A percentile compares a stretch with the other conserved stretches of the same genome.
Conservation (phyloP, 1,140 invertebrate species). For the Brachionus sp. region DNA sequence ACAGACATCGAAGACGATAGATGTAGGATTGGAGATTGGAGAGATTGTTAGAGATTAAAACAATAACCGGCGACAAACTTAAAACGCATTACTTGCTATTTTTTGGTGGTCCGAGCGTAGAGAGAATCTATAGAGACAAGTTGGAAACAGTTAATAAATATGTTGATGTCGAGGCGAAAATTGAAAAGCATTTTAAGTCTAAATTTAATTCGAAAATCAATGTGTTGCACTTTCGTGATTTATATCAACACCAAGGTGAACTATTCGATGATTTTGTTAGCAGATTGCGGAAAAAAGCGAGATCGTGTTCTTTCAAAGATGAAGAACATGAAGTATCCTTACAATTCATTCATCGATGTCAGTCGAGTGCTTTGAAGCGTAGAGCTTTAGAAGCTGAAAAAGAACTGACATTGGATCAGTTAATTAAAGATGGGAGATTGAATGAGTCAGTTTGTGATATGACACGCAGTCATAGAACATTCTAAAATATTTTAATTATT, state of each 20-base stretch:
- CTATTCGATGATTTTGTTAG: neutral
- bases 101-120: neutral
- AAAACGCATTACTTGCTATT: neutral
- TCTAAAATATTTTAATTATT: no score
- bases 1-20: neutral
- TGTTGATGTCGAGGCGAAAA: neutral
- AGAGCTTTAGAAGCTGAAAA: constrained; percentile 14
- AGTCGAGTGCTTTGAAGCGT: neutral
- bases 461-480: no score
- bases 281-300: neutral
- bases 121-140: neutral
- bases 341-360: constrained; percentile 10
- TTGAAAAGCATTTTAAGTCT: constrained; percentile 7
- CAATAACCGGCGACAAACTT: neutral
- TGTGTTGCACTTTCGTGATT: constrained; percentile 11
- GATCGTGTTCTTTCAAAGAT: neutral
- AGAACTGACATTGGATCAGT: neutral
- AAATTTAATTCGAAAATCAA: neutral
- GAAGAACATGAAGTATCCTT: neutral
- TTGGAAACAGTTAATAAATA: neutral
- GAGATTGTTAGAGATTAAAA: neutral
- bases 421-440: neutral
- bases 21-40: neutral
- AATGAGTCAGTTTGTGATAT: constrained; percentile 3
- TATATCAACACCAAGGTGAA: neutral